Conservation (phyloP, 2,797 vertebrate species). For the Crenichthys baileyi region DNA sequence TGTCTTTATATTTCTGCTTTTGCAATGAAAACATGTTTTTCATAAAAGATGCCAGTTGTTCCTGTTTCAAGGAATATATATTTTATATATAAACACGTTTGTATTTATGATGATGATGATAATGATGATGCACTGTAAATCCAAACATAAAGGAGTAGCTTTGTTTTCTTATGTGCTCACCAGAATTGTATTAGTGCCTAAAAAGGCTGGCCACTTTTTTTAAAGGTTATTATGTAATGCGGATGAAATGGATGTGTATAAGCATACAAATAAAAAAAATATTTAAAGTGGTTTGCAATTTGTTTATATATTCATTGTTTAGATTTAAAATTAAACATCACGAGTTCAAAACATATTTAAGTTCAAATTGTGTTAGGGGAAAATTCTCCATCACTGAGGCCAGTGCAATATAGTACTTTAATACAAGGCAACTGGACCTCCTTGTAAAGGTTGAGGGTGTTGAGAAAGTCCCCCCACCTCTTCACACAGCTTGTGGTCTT, state of each 20-base stretch:
- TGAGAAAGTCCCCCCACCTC: too few species aligned
- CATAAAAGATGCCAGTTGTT: conserved; percentile 79
- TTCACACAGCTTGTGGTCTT: too few species aligned
- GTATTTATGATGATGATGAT: conserved; percentile 44
- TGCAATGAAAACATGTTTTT: conserved; percentile 75
- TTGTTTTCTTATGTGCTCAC: conserved; percentile 30
- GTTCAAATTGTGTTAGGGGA: too few species aligned
- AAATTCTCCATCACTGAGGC: too few species aligned
- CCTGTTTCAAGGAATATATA: conserved; percentile 86
- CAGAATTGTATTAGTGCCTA: conserved; percentile 37
- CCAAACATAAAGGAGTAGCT: conserved; percentile 42
- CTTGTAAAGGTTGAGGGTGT: too few species aligned
- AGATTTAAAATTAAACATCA: background rate
- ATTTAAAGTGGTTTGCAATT: background rate
- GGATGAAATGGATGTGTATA: conserved; percentile 55
- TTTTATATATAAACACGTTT: conserved; percentile 54
- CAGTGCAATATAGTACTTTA: background rate
- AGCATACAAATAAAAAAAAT: conserved; percentile 56
- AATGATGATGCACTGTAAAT: conserved; percentile 69
- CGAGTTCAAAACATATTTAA: background rate
- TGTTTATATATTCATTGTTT: background rate
- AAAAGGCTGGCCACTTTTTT: conserved; percentile 66
- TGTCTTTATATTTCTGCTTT: conserved; percentile 67
- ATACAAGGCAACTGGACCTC: too few species aligned
- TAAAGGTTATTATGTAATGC: conserved; percentile 75